Base-by-base conservation (phyloP, 1,140 invertebrate species). In the Spodoptera frugiperda region DNA sequence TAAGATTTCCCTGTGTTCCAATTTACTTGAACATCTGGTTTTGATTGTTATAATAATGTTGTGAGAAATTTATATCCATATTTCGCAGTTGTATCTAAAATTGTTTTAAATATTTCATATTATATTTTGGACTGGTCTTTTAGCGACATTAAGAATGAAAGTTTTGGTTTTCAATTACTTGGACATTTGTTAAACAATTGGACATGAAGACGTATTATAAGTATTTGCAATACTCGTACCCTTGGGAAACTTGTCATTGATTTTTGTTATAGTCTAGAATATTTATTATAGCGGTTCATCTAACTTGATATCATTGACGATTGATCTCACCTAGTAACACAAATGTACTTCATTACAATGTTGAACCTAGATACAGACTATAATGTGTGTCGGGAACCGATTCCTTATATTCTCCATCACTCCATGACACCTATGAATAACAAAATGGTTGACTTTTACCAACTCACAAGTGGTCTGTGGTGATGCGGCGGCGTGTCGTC, bases 401-500 rank as follows among this genome's bases (percentile, higher is more conserved):
- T 33, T 14, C 57, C 55, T 1, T 15, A 1, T 3, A 10, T 17
- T 6, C 0, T 15, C 0, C 15, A 11, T 10, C 3, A 0, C 48
- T 51, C 9, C 9, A 25, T 55, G 17, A 25, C 21, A 15, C 12
- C 17, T 49, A 49, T 33, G 33, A 51, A 67, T 12, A 30, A 67
- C 3, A 71, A 72, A 57, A 57, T 57, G 17, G n/a, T 17, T 51
- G 5, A 33, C 2, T 70, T 33, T 65, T 51, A 61, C 44, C 71
- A 53, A 94, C 95, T 95, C 91, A 97, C 97, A 96, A 96, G 97
- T 95, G 91, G 97, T 94, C 86, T 96, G 91, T 91, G 96, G 86
- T 96, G 96, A 76, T 95, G 96, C 54, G 96, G 95, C 84, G 96
- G 97, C 51, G 95, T 95, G 55, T 96, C 95, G 84, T 88, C 97